Conservation (phyloP, 2,113 vertebrate genomes). For the Petrocephalus zakoni region DNA sequence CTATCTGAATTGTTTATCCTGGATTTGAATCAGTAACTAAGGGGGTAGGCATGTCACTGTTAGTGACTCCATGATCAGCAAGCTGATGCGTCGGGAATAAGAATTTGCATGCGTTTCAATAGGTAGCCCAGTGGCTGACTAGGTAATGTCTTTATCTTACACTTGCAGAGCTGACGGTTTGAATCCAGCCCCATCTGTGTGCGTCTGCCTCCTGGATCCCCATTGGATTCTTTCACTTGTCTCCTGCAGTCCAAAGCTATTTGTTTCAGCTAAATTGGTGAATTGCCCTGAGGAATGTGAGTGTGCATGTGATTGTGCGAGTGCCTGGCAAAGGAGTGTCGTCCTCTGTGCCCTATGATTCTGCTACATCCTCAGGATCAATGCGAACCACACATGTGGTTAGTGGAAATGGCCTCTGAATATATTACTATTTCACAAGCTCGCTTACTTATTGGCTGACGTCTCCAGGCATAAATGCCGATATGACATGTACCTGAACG, state of each 20-base stretch:
- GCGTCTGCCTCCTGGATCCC: not conserved
- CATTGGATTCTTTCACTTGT: not conserved
- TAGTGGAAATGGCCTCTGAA: not conserved
- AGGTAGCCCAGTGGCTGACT: not conserved
- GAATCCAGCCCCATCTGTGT: not conserved
- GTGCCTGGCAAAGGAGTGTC: not conserved
- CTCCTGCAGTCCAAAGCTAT: not conserved
- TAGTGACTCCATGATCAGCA: not conserved
- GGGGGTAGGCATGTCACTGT: not conserved
- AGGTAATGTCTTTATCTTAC: not conserved
- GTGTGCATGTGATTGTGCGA: not conserved
- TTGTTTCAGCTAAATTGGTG: constrained; percentile 1
- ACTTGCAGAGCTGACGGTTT: not conserved
- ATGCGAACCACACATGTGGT: not conserved
- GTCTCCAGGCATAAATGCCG: not conserved
- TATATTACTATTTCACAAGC: not conserved
- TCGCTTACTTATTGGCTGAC: not conserved
- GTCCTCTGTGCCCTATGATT: not conserved
- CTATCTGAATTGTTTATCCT: not conserved
- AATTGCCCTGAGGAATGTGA: not conserved
- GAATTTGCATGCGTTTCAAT: not conserved
- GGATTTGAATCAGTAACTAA: not conserved
- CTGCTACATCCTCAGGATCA: not conserved
- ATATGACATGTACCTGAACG: not conserved
- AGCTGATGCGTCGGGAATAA: not conserved